Evolutionary conservation across 2,888 invertebrate genomes (phyloP), one percentile per base, ranked within the genome.

Genomic region (Drosophila setosimentum): DNA sequence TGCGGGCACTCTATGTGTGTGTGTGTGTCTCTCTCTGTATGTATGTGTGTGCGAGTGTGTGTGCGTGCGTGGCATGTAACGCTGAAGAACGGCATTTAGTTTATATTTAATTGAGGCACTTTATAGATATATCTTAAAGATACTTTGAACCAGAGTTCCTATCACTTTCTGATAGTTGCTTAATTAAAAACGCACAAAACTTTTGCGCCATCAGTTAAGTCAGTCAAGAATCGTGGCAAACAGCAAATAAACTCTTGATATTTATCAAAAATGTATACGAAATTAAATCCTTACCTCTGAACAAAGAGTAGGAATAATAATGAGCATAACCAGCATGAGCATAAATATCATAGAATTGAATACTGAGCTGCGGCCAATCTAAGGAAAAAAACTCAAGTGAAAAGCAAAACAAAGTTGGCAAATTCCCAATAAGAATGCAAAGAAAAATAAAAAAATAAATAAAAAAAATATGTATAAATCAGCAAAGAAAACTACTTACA

Each of bases 101-200:
- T 86, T 90, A 86, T 89, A 86, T 86, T 90, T 90, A 88, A 90
- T 86, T 86, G 84, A 73, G 68, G 74, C 82, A 78, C 79, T 88
- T 86, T 76, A 78, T 81, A 88, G 85, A 89, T 86, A 78, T 78
- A 83, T 83, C 88, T 89, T 68, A 35, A 68, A 86, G 80, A 83
- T 83, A 76, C 59, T 63, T 48, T 18, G 49, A 24, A 29, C 42
- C 42, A 51, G 51, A 49, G 37, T 49, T 50, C 29, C 32, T 48
- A 45, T 51, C 48, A 50, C 45, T 45, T 1, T 32, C 24, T 54
- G 24, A 49, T 18, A 53, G 53, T 30, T 62, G 58, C 40, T 60
- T 73, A 83, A 80, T 80, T 76, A 73, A 77, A 79, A 79, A 68
- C 50, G n/a, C 64, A 77, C 58, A 42, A 55, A 79, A 74, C 50